Conservation (phyloP, 2,113 vertebrate species). For the Anthoscopus minutus region DNA sequence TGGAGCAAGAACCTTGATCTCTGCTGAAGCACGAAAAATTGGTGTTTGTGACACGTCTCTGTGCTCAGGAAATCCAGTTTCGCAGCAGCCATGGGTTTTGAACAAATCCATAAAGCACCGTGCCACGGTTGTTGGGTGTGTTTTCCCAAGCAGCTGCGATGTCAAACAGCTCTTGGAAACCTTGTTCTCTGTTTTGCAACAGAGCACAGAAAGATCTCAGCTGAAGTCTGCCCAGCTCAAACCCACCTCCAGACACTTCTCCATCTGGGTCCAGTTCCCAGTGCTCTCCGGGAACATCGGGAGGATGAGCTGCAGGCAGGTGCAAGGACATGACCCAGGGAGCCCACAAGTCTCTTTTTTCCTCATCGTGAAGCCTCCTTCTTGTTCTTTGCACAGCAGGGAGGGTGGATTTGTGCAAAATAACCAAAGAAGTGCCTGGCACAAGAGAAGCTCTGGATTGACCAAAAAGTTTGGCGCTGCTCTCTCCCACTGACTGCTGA, state of each 20-base stretch:
- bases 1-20: constrained; percentile 30
- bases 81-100: not conserved
- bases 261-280: fast-evolving
- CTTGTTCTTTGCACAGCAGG: not conserved
- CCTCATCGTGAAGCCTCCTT: not conserved
- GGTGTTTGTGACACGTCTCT: not conserved
- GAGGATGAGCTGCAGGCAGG: not conserved
- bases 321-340: not conserved
- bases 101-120: not conserved
- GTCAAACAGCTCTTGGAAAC: not conserved
- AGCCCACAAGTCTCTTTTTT: not conserved
- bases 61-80: not conserved
- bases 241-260: not conserved
- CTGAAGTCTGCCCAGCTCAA: not conserved
- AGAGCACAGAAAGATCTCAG: not conserved
- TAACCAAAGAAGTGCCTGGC: not conserved
- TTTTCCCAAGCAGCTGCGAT: not conserved
- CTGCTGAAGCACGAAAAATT: not conserved
- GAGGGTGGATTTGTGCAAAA: not conserved
- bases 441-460: not conserved
- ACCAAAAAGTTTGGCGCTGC: not conserved
- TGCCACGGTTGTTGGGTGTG: not conserved
- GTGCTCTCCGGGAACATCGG: fast-evolving
- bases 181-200: not conserved
- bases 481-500: not conserved